Conservation (phyloP, 2,113 vertebrate species). For the Paralichthys olivaceus region DNA sequence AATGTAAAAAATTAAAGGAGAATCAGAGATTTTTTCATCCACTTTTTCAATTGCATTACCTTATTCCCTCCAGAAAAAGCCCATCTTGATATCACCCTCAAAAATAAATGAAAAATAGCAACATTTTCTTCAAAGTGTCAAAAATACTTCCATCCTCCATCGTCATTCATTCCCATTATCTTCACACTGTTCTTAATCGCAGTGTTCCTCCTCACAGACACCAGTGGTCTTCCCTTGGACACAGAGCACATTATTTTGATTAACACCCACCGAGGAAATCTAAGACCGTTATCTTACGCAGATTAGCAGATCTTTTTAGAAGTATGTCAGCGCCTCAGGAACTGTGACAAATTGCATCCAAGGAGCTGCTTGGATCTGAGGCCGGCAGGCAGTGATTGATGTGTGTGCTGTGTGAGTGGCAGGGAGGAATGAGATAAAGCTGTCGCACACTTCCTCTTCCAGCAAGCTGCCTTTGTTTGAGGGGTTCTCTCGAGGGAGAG, state of each 20-base stretch:
- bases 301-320: constrained; percentile 71
- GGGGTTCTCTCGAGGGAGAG: constrained; percentile 53
- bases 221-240: constrained; percentile 53
- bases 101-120: neutral
- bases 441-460: constrained; percentile 61
- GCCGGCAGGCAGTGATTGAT: constrained; percentile 74
- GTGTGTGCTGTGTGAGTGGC: constrained; percentile 74
- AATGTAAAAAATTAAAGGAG: constrained; percentile 16
- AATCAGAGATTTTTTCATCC: constrained; percentile 24
- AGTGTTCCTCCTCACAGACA: constrained; percentile 15
- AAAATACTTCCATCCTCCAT: constrained; percentile 3
- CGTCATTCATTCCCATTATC: constrained; percentile 46
- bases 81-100: neutral
- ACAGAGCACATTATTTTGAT: constrained; percentile 69
- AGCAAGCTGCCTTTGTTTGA: constrained; percentile 66
- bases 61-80: neutral
- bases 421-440: constrained; percentile 75
- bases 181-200: constrained; percentile 43
- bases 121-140: constrained; percentile 11
- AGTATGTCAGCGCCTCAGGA: constrained; percentile 71
- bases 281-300: constrained; percentile 51
- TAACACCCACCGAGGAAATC: constrained; percentile 66
- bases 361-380: constrained; percentile 60
- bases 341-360: constrained; percentile 73
- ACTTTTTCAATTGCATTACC: neutral